These are phyloP conservation scores for Helostoma temminkii DNA, from an alignment of 2,797 vertebrate species.

Conservation along the genomic window DNA sequence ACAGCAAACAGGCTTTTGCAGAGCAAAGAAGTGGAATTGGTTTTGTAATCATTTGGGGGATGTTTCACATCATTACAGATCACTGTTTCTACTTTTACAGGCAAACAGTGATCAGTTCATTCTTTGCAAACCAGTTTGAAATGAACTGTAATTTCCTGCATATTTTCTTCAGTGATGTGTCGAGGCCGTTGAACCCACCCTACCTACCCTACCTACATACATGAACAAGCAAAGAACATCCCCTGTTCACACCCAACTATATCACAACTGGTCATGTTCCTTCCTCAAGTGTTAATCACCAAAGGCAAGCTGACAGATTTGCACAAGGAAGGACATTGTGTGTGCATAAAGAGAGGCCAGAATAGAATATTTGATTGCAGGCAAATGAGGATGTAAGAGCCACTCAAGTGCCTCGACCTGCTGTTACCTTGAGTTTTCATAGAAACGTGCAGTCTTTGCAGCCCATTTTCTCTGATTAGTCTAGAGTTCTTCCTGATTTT, in stretches of 20 bases:
- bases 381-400: conserved; percentile 28
- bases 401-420: conserved; percentile 24
- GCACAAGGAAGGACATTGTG: conserved; percentile 17
- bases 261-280: not conserved
- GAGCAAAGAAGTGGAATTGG: conserved; percentile 3
- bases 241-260: not conserved
- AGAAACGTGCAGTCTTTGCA: not conserved
- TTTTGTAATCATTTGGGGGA: too few species aligned
- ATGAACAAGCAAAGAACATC: not conserved
- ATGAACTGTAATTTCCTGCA: too few species aligned
- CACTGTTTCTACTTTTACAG: not conserved
- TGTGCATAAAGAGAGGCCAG: conserved; percentile 14
- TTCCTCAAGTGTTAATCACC: conserved; percentile 12
- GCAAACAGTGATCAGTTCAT: conserved; percentile 3
- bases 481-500: conserved; percentile 11
- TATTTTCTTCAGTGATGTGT: not conserved
- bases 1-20: conserved; percentile 6
- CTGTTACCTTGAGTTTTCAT: conserved; percentile 21
- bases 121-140: not conserved
- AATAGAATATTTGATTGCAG: conserved; percentile 59
- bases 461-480: conserved; percentile 31
- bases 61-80: not conserved
- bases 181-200: not conserved
- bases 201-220: not conserved
- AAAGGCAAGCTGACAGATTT: conserved; percentile 26